Evolutionary conservation across 2,113 vertebrate genomes (phyloP).

Genomic region (Chloebia gouldiae): DNA sequence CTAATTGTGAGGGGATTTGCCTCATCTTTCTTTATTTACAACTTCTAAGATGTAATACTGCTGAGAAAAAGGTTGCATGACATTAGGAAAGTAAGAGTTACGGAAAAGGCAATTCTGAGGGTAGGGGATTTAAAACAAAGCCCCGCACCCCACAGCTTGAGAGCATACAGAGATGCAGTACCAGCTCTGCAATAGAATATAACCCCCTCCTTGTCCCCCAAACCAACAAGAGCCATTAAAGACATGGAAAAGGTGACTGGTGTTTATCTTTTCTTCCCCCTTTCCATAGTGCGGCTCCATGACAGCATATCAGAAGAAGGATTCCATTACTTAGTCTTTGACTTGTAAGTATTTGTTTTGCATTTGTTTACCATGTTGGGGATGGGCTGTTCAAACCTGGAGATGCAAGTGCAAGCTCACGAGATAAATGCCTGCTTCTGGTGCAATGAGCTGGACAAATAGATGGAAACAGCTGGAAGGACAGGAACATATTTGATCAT

Average conservation of each 20-base stretch:
- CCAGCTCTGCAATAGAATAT: background rate
- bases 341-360: conserved; percentile 81
- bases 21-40: background rate
- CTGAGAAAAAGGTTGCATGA: background rate
- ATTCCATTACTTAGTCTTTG: conserved; percentile 88
- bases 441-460: background rate
- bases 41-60: background rate
- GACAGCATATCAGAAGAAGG: conserved; percentile 90
- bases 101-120: background rate
- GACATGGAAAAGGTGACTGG: background rate
- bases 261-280: background rate
- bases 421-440: background rate
- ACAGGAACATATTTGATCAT: background rate
- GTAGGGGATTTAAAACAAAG: background rate
- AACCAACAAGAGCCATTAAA: background rate
- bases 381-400: background rate
- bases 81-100: background rate
- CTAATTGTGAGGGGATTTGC: background rate
- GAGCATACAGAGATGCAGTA: background rate
- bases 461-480: background rate
- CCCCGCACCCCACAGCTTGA: background rate
- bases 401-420: background rate
- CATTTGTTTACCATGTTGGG: background rate
- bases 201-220: background rate
- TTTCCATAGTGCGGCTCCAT: conserved; percentile 80